Evolutionary conservation across 2,797 vertebrate genomes (phyloP), one percentile per base, ranked within the genome.

Genomic region (Anniella stebbinsi): DNA sequence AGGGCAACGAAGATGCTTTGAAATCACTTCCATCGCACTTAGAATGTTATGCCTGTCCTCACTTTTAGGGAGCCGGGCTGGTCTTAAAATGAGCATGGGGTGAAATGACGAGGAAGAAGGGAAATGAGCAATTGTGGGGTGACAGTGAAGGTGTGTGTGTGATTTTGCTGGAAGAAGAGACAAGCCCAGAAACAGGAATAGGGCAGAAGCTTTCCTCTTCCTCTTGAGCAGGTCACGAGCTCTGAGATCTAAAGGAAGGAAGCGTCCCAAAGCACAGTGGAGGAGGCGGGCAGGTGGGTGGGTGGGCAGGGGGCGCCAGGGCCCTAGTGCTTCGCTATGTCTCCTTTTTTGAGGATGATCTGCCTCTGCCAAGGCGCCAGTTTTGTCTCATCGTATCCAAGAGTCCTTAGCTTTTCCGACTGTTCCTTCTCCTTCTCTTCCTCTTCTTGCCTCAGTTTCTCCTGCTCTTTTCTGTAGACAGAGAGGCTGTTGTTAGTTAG

Each of bases 321-420:
- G 38, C 41, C 80, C 98, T 98, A 98, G 96, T 99, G 96, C 98
- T 99, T 99, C 91, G 98, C 97, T 96, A 98, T 97, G 93, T 99
- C 99, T 94, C 99, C 99, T 96, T 99, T 99, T 98, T 98, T 99
- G 95, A 99, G 97, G 96, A 99, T 98, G 95, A 99, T 98, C 97
- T 99, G 99, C 94, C 98, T 97, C 96, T 99, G 99, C 99, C 99
- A 99, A 66, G 99, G 99, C 0, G 99, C 98, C 96, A 99, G 97
- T 96, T 99, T 99, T 95, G 97, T 98, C 95, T 99, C 99, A 28
- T 99, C 99, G 33, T 99, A 99, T 94, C 99, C 99, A 83, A 99
- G 96, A 92, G 98, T 99, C 92, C 98, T 97, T 96, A 99, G 97
- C 95, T 98, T 98, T 97, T 99, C 99, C 25, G 96, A 97, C 96